These are phyloP conservation scores for Amphipoea lucens DNA, from an alignment of 2,888 invertebrate genomes.

Conservation along the genomic window DNA sequence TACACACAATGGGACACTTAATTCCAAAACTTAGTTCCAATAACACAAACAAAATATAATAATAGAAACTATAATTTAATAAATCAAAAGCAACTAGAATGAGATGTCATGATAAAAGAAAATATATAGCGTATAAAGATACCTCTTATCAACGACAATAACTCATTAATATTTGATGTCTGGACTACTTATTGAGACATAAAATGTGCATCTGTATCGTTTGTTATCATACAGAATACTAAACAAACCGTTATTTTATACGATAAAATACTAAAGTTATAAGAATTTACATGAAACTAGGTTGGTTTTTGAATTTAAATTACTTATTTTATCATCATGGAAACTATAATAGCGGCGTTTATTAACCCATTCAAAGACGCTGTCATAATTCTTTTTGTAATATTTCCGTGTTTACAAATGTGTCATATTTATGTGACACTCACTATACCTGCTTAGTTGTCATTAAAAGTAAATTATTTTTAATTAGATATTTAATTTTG, in stretches of 20 bases:
- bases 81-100: conserved; percentile 46
- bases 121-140: conserved; percentile 56
- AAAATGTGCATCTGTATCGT: conserved; percentile 47
- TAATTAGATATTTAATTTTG: conserved; percentile 40
- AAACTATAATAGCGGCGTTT: conserved; percentile 32
- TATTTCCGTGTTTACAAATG: conserved; percentile 51
- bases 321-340: conserved; percentile 25
- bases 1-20: conserved; percentile 23
- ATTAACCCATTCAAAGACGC: conserved; percentile 33
- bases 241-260: conserved; percentile 55
- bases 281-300: conserved; percentile 39
- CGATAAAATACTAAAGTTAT: conserved; percentile 38
- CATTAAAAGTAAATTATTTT: conserved; percentile 50
- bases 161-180: conserved; percentile 73
- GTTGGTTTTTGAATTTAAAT: conserved; percentile 38
- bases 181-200: conserved; percentile 71
- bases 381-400: conserved; percentile 38
- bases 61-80: conserved; percentile 35
- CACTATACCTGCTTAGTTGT: conserved; percentile 10
- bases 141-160: conserved; percentile 68
- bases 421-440: conserved; percentile 50
- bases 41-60: conserved; percentile 27
- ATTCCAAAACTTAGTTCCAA: background rate
- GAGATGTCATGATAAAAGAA: conserved; percentile 52
- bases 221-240: conserved; percentile 56